These are phyloP conservation scores for Pyralis farinalis DNA, from an alignment of 2,888 invertebrate species.

Conservation along the genomic window DNA sequence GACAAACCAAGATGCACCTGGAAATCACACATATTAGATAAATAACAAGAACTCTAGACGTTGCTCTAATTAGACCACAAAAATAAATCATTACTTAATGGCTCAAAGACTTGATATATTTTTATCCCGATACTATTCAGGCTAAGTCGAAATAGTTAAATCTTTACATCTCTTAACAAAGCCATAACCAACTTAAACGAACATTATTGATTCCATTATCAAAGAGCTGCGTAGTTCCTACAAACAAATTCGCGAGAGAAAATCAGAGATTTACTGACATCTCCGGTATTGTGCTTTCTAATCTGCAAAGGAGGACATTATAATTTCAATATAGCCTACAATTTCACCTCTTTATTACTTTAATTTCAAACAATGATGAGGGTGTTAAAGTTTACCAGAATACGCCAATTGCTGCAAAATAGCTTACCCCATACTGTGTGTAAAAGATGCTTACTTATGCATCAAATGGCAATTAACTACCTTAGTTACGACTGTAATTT, in stretches of 20 bases:
- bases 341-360: constrained; percentile 7
- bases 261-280: constrained; percentile 6
- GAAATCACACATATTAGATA: no score
- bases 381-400: not conserved
- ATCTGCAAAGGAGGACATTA: constrained; percentile 8
- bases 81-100: no score
- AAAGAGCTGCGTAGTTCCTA: not conserved
- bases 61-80: no score
- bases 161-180: no score
- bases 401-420: constrained; percentile 3
- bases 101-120: no score
- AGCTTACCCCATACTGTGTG: constrained; percentile 6
- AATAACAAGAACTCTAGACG: no score
- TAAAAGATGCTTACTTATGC: constrained; percentile 5
- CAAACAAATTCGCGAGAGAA: constrained; percentile 3
- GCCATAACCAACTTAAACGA: not conserved
- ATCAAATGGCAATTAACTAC: constrained; percentile 1
- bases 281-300: constrained; percentile 6
- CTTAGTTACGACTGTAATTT: not conserved
- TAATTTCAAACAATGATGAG: constrained; percentile 3
- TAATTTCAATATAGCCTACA: constrained; percentile 6
- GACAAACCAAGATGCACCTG: no score
- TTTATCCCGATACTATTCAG: no score
- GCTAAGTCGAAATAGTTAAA: no score
- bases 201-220: not conserved